These are phyloP conservation scores for Nasonia longicornis DNA, from an alignment of 1,140 invertebrate genomes.

Conservation along the genomic window DNA sequence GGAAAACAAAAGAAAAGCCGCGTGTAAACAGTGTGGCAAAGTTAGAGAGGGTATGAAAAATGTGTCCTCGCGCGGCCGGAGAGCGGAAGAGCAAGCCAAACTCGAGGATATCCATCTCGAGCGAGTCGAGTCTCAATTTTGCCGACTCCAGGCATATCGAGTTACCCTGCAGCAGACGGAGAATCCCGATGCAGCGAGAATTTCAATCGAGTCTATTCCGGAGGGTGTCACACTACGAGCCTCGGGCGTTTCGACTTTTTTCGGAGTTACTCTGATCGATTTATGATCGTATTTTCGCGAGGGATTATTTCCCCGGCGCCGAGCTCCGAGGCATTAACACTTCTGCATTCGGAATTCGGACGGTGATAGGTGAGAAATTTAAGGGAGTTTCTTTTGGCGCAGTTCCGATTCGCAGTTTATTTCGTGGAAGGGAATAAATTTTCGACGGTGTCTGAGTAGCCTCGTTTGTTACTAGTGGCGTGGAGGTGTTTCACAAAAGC, in stretches of 20 bases:
- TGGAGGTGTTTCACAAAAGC: too few species aligned
- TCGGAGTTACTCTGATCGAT: background rate
- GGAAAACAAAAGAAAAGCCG: background rate
- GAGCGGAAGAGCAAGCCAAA: background rate
- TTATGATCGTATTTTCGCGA: background rate
- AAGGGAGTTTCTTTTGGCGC: background rate
- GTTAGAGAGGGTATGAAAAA: too few species aligned
- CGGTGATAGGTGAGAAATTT: background rate
- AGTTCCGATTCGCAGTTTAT: background rate
- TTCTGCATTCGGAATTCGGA: too few species aligned
- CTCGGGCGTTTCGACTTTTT: background rate
- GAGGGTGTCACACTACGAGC: background rate
- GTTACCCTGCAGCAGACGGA: background rate
- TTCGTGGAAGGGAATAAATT: background rate
- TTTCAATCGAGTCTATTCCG: slow-evolving; percentile 17
- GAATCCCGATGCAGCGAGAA: slow-evolving; percentile 13
- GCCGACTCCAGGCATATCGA: slow-evolving; percentile 15
- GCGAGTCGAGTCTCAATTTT: slow-evolving; percentile 13
- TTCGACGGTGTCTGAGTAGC: background rate
- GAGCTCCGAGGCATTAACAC: background rate
- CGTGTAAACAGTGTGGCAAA: too few species aligned
- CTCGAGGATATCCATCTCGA: background rate
- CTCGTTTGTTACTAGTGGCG: background rate
- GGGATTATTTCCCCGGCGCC: too few species aligned
- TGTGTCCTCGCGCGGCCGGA: too few species aligned